phyloP scores from a whole-genome alignment of 2,888 invertebrate genomes.

The Chrysomela aeneicollis region DNA sequence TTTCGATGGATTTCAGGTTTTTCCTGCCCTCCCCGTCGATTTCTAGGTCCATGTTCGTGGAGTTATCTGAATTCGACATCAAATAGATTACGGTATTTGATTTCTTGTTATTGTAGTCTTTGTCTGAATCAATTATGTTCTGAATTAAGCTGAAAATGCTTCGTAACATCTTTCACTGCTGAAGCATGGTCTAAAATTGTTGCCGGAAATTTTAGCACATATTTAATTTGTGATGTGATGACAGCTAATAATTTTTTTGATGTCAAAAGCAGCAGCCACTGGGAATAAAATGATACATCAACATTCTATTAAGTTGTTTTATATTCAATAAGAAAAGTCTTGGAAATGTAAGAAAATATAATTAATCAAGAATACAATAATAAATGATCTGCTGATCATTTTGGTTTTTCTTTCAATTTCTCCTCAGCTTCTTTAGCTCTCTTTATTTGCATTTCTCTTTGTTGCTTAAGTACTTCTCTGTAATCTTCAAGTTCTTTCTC shows the following conservation, averaged over 20 bases:
- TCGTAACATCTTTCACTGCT: conserved; percentile 45
- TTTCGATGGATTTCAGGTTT: conserved; percentile 29
- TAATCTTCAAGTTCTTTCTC: conserved; percentile 56
- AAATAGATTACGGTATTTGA: conserved; percentile 44
- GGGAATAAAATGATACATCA: neutral
- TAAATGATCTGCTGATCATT: neutral
- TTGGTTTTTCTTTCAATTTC: conserved; percentile 39
- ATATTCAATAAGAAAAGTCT: neutral
- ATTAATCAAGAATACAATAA: neutral
- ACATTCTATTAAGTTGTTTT: too few species aligned
- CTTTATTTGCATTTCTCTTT: conserved; percentile 58
- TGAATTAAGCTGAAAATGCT: conserved; percentile 49
- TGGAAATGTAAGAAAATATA: neutral
- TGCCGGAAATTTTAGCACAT: conserved; percentile 31
- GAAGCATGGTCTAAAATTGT: conserved; percentile 32
- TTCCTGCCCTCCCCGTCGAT: conserved; percentile 38
- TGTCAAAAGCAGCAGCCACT: conserved; percentile 22
- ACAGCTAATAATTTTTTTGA: conserved; percentile 12
- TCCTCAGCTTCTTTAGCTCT: conserved; percentile 56
- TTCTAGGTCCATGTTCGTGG: conserved; percentile 44
- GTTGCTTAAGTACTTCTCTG: conserved; percentile 56
- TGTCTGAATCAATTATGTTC: conserved; percentile 46
- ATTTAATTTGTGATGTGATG: conserved; percentile 20
- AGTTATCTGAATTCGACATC: conserved; percentile 39
- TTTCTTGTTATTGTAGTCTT: conserved; percentile 46